Percentiles rank a stretch among this genome's conserved stretches.
Evolutionary conservation across 2,797 vertebrate genomes (phyloP).

Genomic region (Protosalanx chinensis): DNA sequence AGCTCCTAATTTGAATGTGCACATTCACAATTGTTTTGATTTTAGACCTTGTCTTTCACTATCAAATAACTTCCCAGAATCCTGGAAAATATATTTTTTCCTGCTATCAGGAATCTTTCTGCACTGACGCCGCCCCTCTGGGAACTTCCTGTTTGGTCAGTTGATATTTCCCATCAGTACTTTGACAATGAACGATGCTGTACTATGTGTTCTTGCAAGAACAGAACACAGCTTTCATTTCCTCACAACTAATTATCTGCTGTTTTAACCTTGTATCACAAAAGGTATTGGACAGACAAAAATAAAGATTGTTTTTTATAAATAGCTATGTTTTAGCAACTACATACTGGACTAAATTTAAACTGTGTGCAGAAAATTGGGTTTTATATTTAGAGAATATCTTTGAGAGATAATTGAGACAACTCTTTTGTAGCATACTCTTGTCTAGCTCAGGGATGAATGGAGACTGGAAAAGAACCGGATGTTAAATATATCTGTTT

Average conservation of each 20-base stretch:
- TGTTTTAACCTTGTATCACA: background rate
- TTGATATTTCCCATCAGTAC: conserved; percentile 12
- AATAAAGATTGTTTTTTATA: too few species aligned
- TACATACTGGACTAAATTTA: too few species aligned
- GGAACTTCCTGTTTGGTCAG: conserved; percentile 64
- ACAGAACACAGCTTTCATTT: background rate
- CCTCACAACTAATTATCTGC: background rate
- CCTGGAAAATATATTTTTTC: conserved; percentile 54
- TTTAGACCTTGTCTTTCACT: too few species aligned
- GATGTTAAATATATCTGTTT: conserved; percentile 47
- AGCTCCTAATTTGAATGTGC: too few species aligned
- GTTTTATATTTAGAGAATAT: background rate
- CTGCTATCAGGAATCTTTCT: conserved; percentile 54
- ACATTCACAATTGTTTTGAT: too few species aligned
- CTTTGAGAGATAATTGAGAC: background rate
- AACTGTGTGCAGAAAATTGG: background rate
- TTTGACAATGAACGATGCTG: background rate
- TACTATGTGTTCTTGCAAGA: background rate
- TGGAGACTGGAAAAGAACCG: conserved; percentile 25
- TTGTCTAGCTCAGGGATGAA: background rate
- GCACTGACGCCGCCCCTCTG: conserved; percentile 39
- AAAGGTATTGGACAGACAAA: too few species aligned
- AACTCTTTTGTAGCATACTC: background rate
- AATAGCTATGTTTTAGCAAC: too few species aligned
- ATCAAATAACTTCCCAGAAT: conserved; percentile 15